Base-by-base conservation (phyloP, 1,140 invertebrate genomes). In the Oreohelix idahoensis region DNA sequence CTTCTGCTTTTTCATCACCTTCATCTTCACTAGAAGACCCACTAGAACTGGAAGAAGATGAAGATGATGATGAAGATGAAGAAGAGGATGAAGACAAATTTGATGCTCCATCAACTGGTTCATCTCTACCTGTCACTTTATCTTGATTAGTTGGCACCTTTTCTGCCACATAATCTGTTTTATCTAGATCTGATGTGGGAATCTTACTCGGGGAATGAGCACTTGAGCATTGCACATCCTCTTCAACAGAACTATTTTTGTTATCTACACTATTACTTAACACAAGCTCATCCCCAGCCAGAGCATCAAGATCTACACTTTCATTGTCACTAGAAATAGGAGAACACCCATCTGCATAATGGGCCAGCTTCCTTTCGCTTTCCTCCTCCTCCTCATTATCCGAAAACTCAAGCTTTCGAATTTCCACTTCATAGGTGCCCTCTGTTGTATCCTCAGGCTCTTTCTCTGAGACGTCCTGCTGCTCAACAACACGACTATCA, bases 251-350 rank as follows among this genome's bases (percentile, higher is more conserved):
- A 66, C 11, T 35, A 32, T 32, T 32, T 29, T 11, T 66, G 29
- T 13, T 35, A 66, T 32, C 63, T 66, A 66, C 29, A 32, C 17
- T 66, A 66, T 35, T 32, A 66, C 29, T 32, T 11, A 76, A 17
- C n/a, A 2, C 38, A 29, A 45, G 80, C 15, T 82, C 70, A 53
- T 75, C 80, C 4, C 58, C 35, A 38, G 80, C 80, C 23, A 82
- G 32, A 58, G 39, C 80, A 75, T 82, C 80, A n/a, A 82, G 71
- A 70, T 82, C 80, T 42, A 82, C n/a, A 63, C 80, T 82, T 29
- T 82, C 80, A 82, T 63, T 39, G 38, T 82, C 80, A 75, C 80
- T 82, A 36, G 23, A 2, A 39, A 35, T 42, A 69, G 78, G 38
- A 26, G 58, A 66, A 38, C 10, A n/a, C 1, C 1, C 5, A 26